phyloP scores from a whole-genome alignment of 2,888 invertebrate genomes.

The Trachelus tabidus region DNA sequence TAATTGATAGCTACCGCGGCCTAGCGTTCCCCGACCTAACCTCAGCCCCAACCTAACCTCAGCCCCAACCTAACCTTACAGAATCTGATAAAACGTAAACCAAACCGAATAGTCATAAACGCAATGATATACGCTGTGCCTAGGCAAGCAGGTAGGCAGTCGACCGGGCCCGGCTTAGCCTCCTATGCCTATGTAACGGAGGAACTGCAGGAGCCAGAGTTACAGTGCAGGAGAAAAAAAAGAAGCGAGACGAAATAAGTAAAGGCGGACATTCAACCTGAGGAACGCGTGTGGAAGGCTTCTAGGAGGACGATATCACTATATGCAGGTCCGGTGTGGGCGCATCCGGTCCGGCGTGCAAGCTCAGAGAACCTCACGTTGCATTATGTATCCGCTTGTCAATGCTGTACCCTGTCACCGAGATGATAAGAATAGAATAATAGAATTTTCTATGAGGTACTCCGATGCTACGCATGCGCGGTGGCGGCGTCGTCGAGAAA shows the following conservation, averaged over 20 bases:
- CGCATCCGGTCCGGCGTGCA: constrained; percentile 57
- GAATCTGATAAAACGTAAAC: not conserved
- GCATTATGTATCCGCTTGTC: constrained; percentile 58
- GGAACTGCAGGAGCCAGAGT: not conserved
- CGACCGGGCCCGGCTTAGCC: not conserved
- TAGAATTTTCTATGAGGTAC: constrained; percentile 44
- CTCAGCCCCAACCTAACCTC: not conserved
- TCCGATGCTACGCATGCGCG: not conserved
- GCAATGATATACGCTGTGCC: not conserved
- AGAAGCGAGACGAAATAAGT: not conserved
- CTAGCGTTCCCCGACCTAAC: not conserved
- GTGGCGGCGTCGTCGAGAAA: not conserved
- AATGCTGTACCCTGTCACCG: constrained; percentile 40
- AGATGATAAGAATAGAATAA: constrained; percentile 55
- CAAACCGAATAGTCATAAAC: not conserved
- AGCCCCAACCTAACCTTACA: not conserved
- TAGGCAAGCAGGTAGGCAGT: too few species aligned
- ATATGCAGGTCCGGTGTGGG: constrained; percentile 60
- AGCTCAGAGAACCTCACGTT: constrained; percentile 55
- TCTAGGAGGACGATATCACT: constrained; percentile 50
- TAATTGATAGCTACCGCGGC: not conserved
- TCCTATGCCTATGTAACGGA: not conserved
- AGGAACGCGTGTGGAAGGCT: constrained; percentile 44
- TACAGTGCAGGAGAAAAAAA: not conserved
- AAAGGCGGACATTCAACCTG: not conserved